These are phyloP conservation scores for Caenorhabditis inopinata DNA, from an alignment of 1,140 invertebrate genomes.

Conservation along the genomic window DNA sequence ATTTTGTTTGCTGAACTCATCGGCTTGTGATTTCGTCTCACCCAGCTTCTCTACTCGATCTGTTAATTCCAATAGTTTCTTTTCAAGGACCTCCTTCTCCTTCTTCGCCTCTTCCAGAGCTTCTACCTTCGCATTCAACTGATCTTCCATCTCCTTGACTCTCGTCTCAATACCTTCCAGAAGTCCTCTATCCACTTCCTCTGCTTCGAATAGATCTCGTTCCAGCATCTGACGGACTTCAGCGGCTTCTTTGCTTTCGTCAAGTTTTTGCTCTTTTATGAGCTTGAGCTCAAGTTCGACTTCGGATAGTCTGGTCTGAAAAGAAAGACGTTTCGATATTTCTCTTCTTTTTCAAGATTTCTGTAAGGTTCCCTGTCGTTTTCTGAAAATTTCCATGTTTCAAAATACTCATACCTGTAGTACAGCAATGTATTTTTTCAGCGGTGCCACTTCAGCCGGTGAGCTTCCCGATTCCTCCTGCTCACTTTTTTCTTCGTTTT, in stretches of 20 bases:
- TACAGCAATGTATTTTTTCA: background rate
- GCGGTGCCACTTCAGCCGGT: background rate
- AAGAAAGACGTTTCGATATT: background rate
- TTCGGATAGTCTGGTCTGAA: background rate
- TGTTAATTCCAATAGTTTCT: background rate
- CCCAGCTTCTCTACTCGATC: no score
- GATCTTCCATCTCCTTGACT: background rate
- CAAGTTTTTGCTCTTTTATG: background rate
- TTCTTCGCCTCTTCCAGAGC: background rate
- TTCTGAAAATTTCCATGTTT: background rate
- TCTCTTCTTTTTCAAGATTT: background rate
- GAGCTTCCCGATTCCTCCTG: background rate
- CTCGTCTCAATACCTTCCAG: background rate
- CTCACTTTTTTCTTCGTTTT: background rate
- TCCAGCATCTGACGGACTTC: background rate
- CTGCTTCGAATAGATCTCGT: background rate
- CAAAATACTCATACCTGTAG: background rate
- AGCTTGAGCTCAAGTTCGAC: background rate
- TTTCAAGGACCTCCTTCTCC: background rate
- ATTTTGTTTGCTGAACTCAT: no score
- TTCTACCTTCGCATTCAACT: background rate
- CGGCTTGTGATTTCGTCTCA: no score
- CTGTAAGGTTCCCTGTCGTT: background rate
- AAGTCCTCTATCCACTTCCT: constrained; percentile 1
- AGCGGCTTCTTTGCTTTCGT: background rate